A percentile compares a stretch with the other conserved stretches of the same genome.
Conservation (phyloP, 2,113 vertebrate species). For the Piliocolobus tephrosceles region DNA sequence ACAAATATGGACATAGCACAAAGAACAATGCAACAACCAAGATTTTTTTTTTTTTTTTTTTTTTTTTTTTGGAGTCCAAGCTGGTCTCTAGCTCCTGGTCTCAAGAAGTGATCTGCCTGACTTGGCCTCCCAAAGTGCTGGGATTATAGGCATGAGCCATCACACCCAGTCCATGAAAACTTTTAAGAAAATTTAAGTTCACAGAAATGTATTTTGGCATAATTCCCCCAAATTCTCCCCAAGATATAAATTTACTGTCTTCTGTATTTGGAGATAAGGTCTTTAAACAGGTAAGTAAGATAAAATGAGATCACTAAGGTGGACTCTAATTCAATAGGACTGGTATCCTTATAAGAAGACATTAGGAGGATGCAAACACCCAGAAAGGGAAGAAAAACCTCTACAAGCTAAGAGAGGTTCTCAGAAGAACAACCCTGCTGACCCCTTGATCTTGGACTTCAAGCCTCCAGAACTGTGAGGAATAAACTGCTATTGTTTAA, state of each 20-base stretch:
- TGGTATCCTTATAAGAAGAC: neutral
- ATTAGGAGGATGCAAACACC: neutral
- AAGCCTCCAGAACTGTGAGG: neutral
- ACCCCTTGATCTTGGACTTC: neutral
- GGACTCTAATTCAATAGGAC: neutral
- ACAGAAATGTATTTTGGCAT: neutral
- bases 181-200: neutral
- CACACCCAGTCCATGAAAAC: no score
- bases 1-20: neutral
- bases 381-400: neutral
- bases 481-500: neutral
- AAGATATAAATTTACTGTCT: neutral
- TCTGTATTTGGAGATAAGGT: neutral
- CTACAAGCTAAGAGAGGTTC: neutral
- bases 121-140: no score
- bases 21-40: neutral
- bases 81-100: no score
- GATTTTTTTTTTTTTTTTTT: no score
- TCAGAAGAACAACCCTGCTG: neutral
- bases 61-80: no score
- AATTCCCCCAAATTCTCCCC: neutral
- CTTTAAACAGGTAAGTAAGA: slow-evolving; percentile 39
- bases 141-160: no score
- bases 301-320: neutral
- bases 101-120: no score